Conservation (phyloP, 2,797 vertebrate genomes). For the Pygocentrus nattereri region DNA sequence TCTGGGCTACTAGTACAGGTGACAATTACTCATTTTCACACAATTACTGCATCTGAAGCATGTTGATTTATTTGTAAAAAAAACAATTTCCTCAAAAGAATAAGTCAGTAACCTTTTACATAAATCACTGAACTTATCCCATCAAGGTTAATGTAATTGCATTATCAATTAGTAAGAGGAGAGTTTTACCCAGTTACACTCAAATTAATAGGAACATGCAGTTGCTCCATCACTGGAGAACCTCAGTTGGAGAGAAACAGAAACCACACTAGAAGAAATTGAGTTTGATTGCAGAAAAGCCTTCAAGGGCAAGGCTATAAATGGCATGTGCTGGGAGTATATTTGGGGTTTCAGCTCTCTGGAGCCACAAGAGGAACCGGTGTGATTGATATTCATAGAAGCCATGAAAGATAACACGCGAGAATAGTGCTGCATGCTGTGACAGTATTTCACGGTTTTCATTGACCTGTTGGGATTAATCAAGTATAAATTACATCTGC, state of each 20-base stretch:
- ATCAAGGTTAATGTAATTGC: slow-evolving; percentile 25
- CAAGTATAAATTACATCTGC: background rate
- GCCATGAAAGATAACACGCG: background rate
- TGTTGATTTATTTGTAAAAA: slow-evolving; percentile 4
- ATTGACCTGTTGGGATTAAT: background rate
- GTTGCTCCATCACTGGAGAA: slow-evolving; percentile 14
- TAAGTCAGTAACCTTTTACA: slow-evolving; percentile 7
- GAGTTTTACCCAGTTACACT: slow-evolving; percentile 16
- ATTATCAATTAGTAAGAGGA: slow-evolving; percentile 30
- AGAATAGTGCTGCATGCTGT: slow-evolving; percentile 3
- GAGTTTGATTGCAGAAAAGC: slow-evolving; percentile 24
- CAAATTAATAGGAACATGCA: slow-evolving; percentile 20
- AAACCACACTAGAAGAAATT: slow-evolving; percentile 30
- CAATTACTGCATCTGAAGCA: background rate
- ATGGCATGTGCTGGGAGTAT: slow-evolving; percentile 16
- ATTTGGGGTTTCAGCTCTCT: slow-evolving; percentile 7
- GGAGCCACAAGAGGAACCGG: slow-evolving; percentile 7
- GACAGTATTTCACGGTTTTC: slow-evolving; percentile 3
- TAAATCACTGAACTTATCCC: slow-evolving; percentile 20
- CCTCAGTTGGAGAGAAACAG: slow-evolving; percentile 6
- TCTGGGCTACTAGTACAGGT: background rate
- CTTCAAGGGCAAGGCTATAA: slow-evolving; percentile 29
- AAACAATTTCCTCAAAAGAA: slow-evolving; percentile 3
- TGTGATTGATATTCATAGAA: background rate
- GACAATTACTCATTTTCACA: background rate